Conservation (phyloP, 2,797 vertebrate species). For the Takifugu rubripes region DNA sequence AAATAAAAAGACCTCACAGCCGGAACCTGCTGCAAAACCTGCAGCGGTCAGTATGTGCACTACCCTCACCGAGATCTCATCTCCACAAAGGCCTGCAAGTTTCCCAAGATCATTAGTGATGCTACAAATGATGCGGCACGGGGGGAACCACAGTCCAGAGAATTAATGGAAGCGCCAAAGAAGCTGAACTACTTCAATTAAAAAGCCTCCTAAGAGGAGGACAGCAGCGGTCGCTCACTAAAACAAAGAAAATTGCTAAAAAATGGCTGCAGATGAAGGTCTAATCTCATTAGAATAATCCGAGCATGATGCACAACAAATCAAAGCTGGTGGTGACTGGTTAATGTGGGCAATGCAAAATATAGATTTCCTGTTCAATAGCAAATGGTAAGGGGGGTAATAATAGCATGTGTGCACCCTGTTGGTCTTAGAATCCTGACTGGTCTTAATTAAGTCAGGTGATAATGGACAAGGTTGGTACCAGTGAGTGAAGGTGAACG, state of each 20-base stretch:
- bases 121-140: constrained; percentile 60
- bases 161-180: constrained; percentile 71
- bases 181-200: constrained; percentile 76
- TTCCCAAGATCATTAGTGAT: constrained; percentile 58
- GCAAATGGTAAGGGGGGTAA: not conserved
- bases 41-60: not conserved
- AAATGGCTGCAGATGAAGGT: constrained; percentile 19
- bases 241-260: constrained; percentile 44
- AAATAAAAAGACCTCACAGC: constrained; percentile 4
- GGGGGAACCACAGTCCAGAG: constrained; percentile 50
- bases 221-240: constrained; percentile 1
- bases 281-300: constrained; percentile 21
- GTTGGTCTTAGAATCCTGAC: no score
- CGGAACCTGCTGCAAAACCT: constrained; percentile 23
- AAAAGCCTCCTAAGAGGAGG: constrained; percentile 44
- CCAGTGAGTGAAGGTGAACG: constrained; percentile 16
- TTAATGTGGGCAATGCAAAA: not conserved
- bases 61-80: constrained; percentile 49
- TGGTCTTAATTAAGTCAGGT: no score
- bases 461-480: constrained; percentile 15
- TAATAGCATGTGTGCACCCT: not conserved
- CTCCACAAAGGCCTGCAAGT: constrained; percentile 1
- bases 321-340: constrained; percentile 5
- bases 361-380: not conserved
- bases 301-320: constrained; percentile 14